A percentile compares a stretch with the other conserved stretches of the same genome.
Evolutionary conservation across 2,888 invertebrate species (phyloP).

Genomic region (Spialia ferax): DNA sequence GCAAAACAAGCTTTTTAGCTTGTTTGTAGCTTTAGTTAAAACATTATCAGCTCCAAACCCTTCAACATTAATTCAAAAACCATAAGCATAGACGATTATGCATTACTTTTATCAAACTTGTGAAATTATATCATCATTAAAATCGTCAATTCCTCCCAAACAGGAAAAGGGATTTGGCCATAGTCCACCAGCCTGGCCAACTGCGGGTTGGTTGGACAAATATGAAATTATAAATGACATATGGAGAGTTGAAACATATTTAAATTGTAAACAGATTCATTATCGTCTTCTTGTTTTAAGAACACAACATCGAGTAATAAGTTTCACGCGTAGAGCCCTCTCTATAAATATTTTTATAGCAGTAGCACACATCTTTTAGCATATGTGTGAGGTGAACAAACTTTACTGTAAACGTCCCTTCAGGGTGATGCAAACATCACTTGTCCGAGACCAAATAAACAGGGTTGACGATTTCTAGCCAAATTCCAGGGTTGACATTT

Average conservation of each 20-base stretch:
- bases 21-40: no score
- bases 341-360: conserved; percentile 40
- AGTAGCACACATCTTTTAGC: conserved; percentile 45
- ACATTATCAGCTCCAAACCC: no score
- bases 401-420: conserved; percentile 69
- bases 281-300: neutral
- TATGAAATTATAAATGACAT: no score
- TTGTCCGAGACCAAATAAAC: conserved; percentile 56
- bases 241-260: no score
- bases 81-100: no score
- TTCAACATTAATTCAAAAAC: no score
- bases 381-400: conserved; percentile 67
- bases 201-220: neutral
- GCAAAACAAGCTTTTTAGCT: no score
- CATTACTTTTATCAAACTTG: no score
- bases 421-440: conserved; percentile 73
- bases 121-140: no score
- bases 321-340: conserved; percentile 13
- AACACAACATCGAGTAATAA: neutral
- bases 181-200: no score
- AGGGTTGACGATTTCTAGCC: conserved; percentile 60
- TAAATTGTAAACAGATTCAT: neutral
- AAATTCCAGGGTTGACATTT: neutral
- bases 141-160: no score
- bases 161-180: no score